A percentile compares a stretch with the other conserved stretches of the same genome.
phyloP scores from a whole-genome alignment of 2,113 vertebrate species.

The Paradisaea rubra region DNA sequence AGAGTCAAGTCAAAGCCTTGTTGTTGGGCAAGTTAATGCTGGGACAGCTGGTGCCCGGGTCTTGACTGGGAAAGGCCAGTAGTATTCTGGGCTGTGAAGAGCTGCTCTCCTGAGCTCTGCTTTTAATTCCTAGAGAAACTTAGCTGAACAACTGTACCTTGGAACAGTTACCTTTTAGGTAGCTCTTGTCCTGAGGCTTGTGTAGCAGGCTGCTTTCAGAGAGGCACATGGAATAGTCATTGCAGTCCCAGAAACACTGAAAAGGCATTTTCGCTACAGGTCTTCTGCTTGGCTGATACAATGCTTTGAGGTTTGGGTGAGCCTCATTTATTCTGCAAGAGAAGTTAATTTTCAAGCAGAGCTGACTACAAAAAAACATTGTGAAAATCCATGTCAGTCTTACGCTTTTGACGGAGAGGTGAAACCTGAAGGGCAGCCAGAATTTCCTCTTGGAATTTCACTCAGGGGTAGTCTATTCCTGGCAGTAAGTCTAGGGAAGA shows the following conservation, averaged over 20 bases:
- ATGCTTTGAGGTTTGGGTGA: neutral
- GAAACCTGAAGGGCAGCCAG: neutral
- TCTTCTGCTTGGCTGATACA: neutral
- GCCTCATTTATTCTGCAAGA: neutral
- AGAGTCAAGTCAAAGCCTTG: neutral
- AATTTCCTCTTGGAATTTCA: neutral
- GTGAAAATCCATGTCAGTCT: neutral
- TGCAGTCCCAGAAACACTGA: neutral
- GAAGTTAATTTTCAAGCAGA: neutral
- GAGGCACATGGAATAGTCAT: neutral
- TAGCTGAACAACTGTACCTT: neutral
- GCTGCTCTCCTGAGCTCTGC: neutral
- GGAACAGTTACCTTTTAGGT: neutral
- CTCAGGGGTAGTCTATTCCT: neutral
- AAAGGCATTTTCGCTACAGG: neutral
- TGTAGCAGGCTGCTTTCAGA: neutral
- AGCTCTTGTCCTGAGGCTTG: neutral
- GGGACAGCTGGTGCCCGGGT: neutral
- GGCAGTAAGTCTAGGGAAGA: neutral
- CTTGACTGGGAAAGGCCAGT: fast-evolving
- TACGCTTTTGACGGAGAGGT: neutral
- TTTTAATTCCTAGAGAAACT: neutral
- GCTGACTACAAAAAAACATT: neutral
- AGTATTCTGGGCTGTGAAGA: neutral
- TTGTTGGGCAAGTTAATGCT: neutral